Conservation (phyloP, 2,797 vertebrate species). For the Notolabrus celidotus region DNA sequence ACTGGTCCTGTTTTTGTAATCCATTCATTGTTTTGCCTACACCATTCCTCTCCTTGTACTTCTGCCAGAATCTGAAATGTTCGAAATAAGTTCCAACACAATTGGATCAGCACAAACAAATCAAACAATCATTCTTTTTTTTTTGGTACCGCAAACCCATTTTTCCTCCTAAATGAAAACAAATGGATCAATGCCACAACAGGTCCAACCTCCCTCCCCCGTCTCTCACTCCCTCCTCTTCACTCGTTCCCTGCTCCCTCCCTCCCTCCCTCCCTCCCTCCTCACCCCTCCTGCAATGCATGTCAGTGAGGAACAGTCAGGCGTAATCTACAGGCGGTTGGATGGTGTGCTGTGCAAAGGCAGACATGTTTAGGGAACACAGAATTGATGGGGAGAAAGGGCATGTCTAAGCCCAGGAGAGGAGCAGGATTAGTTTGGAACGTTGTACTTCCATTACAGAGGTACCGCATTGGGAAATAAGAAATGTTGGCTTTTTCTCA, state of each 20-base stretch:
- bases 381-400: conserved; percentile 34
- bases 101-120: conserved; percentile 18
- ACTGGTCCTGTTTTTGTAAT: conserved; percentile 17
- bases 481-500: conserved; percentile 59
- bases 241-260: background rate
- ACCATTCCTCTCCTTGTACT: conserved; percentile 1
- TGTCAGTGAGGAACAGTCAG: conserved; percentile 39
- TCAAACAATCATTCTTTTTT: conserved; percentile 32
- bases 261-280: conserved; percentile 1
- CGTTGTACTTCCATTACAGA: conserved; percentile 73
- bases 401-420: conserved; percentile 57
- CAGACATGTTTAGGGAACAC: conserved; percentile 45
- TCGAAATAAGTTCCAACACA: conserved; percentile 29
- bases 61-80: conserved; percentile 26
- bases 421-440: conserved; percentile 64
- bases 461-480: conserved; percentile 66
- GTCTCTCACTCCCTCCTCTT: background rate
- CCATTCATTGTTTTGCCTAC: background rate
- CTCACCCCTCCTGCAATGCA: conserved; percentile 17
- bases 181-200: conserved; percentile 36
- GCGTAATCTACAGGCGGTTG: conserved; percentile 34
- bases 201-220: conserved; percentile 2
- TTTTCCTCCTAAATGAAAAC: conserved; percentile 38
- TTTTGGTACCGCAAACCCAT: conserved; percentile 28
- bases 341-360: conserved; percentile 33